These are phyloP conservation scores for Blennius ocellaris DNA, from an alignment of 2,113 vertebrate genomes.

Conservation along the genomic window DNA sequence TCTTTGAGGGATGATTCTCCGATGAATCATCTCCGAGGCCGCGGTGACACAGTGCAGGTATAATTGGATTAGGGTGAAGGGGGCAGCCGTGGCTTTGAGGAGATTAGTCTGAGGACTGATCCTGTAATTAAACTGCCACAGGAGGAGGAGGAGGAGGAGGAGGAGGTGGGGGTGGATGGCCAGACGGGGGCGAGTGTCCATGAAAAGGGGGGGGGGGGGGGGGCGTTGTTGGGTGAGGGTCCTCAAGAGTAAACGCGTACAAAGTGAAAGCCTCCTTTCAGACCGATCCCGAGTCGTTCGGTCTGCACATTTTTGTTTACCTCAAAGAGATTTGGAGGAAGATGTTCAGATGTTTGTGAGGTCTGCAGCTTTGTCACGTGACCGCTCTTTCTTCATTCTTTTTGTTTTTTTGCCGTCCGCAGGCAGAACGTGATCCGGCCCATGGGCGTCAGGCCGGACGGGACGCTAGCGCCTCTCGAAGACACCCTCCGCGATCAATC, in stretches of 20 bases:
- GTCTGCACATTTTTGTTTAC: not conserved
- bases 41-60: constrained; percentile 90
- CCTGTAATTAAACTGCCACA: constrained; percentile 95
- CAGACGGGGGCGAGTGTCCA: constrained; percentile 74
- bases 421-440: constrained; percentile 96
- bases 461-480: constrained; percentile 93
- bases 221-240: constrained; percentile 72
- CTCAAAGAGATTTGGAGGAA: too few relatives aligned
- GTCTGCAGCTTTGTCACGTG: not conserved
- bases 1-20: constrained; percentile 84
- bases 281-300: constrained; percentile 25
- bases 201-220: constrained; percentile 41
- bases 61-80: constrained; percentile 98
- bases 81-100: constrained; percentile 91
- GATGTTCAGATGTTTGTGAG: not conserved
- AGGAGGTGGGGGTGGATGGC: constrained; percentile 69
- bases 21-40: constrained; percentile 88
- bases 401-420: constrained; percentile 66
- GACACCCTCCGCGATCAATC: constrained; percentile 85
- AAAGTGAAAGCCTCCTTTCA: constrained; percentile 49
- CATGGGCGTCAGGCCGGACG: constrained; percentile 93
- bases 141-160: constrained; percentile 58
- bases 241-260: constrained; percentile 75
- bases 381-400: not conserved
- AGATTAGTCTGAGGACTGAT: constrained; percentile 96